Evolutionary conservation across 1,140 invertebrate genomes (phyloP).

Genomic region (Sinonovacula constricta): DNA sequence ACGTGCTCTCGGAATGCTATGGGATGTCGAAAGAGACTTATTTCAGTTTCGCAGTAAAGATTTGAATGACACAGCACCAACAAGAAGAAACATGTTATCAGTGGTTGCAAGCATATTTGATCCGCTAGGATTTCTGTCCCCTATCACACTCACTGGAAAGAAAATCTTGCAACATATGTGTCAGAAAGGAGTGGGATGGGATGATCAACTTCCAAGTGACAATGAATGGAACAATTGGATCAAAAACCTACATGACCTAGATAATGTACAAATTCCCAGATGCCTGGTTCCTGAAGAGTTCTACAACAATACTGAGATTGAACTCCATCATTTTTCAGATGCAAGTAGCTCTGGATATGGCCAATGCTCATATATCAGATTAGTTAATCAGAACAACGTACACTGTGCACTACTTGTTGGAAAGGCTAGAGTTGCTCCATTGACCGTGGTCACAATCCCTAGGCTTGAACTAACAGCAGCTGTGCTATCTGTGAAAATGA

Average conservation of each 20-base stretch:
- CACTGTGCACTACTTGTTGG: conserved; percentile 57
- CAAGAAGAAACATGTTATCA: conserved; percentile 54
- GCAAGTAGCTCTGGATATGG: conserved; percentile 56
- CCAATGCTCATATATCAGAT: conserved; percentile 53
- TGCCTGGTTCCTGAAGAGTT: conserved; percentile 54
- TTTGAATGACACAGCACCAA: conserved; percentile 51
- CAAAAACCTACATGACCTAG: conserved; percentile 30
- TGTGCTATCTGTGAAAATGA: conserved; percentile 52
- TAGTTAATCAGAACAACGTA: conserved; percentile 31
- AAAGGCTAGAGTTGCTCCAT: conserved; percentile 56
- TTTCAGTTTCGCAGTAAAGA: conserved; percentile 55
- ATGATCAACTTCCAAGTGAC: conserved; percentile 47
- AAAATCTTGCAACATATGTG: conserved; percentile 57
- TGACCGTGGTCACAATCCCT: conserved; percentile 55
- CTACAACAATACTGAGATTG: neutral
- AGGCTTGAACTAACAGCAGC: conserved; percentile 60
- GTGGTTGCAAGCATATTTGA: conserved; percentile 52
- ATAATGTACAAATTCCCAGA: conserved; percentile 34
- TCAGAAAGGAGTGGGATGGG: conserved; percentile 47
- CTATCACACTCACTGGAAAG: conserved; percentile 51
- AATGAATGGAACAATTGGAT: conserved; percentile 17
- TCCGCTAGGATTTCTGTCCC: conserved; percentile 54
- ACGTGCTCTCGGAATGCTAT: conserved; percentile 57
- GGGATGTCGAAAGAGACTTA: conserved; percentile 59
- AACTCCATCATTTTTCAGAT: conserved; percentile 61